These are phyloP conservation scores for Sardinella longiceps DNA, from an alignment of 2,797 vertebrate species.

Conservation along the genomic window DNA sequence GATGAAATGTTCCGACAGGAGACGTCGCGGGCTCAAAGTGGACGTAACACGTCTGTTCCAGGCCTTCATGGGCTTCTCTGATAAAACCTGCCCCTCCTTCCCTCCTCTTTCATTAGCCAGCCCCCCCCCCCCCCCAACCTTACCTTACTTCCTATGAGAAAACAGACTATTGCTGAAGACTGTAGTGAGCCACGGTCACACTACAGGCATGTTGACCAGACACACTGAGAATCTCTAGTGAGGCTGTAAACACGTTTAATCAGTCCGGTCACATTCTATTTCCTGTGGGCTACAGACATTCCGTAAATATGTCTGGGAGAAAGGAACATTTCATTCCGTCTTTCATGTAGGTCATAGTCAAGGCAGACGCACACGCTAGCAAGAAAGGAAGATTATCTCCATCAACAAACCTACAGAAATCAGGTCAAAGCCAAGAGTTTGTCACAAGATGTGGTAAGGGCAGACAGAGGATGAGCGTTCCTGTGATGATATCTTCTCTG, in stretches of 20 bases:
- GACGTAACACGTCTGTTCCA: conserved; percentile 34
- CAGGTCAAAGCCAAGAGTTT: neutral
- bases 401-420: conserved; percentile 16
- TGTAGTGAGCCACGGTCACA: conserved; percentile 25
- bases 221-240: conserved; percentile 19
- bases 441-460: neutral
- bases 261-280: conserved; percentile 5
- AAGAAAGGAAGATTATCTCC: neutral
- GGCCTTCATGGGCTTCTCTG: conserved; percentile 35
- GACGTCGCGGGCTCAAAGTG: conserved; percentile 43
- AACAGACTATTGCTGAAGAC: conserved; percentile 17
- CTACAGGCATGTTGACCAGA: neutral
- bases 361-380: neutral
- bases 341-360: neutral
- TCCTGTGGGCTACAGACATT: neutral
- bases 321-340: neutral
- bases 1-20: conserved; percentile 56
- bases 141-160: conserved; percentile 42
- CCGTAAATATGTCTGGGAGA: neutral
- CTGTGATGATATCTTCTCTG: conserved; percentile 20
- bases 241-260: neutral
- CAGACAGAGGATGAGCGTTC: neutral
- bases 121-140: neutral
- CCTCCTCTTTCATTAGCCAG: conserved; percentile 44
- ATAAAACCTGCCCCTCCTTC: conserved; percentile 28